A percentile compares a stretch with the other conserved stretches of the same genome.
phyloP scores from a whole-genome alignment of 2,888 invertebrate genomes.

The Clanis bilineata region DNA sequence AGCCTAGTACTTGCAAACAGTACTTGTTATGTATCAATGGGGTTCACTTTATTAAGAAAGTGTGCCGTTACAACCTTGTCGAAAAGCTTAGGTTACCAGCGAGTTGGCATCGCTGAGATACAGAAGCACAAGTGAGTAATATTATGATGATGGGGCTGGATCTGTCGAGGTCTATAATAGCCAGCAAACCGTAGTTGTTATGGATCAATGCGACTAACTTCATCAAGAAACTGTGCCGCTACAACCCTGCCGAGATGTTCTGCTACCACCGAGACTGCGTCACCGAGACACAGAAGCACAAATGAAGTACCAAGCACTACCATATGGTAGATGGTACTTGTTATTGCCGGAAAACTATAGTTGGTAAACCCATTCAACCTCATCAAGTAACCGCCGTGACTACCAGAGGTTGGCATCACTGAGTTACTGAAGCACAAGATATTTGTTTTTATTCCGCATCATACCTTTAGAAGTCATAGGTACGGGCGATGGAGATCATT shows the following conservation, averaged over 20 bases:
- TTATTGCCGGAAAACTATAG: too few species aligned
- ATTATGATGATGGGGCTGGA: too few species aligned
- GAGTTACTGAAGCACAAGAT: slow-evolving; percentile 99
- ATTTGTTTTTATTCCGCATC: too few species aligned
- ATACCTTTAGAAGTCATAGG: too few species aligned
- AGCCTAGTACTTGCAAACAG: too few species aligned
- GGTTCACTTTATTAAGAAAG: slow-evolving; percentile 96
- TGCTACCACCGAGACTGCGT: slow-evolving; percentile 98
- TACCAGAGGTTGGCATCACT: slow-evolving; percentile 98
- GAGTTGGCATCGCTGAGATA: slow-evolving; percentile 98
- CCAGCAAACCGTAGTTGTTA: too few species aligned
- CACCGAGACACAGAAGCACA: slow-evolving; percentile 98
- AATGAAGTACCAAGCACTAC: too few species aligned
- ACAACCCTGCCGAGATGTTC: slow-evolving; percentile 98
- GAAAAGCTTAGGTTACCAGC: slow-evolving; percentile 98
- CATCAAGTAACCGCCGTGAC: slow-evolving; percentile 98
- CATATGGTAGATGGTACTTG: too few species aligned
- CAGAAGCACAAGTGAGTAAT: slow-evolving; percentile 96
- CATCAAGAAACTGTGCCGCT: slow-evolving; percentile 98
- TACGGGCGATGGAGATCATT: too few species aligned
- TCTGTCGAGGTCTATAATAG: too few species aligned
- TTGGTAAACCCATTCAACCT: slow-evolving; percentile 97
- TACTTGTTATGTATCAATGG: too few species aligned
- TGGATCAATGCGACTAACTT: slow-evolving; percentile 96
- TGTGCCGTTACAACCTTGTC: slow-evolving; percentile 98